Evolutionary conservation across 2,888 invertebrate species (phyloP).

Genomic region (Cryptus viduatorius): DNA sequence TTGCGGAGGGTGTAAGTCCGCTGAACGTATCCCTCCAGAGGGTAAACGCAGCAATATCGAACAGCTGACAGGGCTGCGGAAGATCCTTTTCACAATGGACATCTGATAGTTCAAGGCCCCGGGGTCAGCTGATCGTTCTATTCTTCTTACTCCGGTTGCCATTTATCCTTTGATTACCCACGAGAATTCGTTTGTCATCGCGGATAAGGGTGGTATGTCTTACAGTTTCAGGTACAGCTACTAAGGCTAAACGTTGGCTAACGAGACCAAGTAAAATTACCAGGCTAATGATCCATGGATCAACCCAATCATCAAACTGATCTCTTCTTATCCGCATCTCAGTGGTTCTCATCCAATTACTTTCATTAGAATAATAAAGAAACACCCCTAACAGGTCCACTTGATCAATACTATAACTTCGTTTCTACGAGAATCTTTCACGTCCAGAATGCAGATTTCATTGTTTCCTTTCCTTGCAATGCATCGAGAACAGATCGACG

Average conservation of each 20-base stretch:
- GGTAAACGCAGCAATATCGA: conserved; percentile 48
- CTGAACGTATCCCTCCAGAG: conserved; percentile 13
- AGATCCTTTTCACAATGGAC: conserved; percentile 56
- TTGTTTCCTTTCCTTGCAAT: background rate
- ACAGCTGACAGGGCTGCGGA: conserved; percentile 62
- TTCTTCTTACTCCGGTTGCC: conserved; percentile 34
- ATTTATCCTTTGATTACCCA: conserved; percentile 68
- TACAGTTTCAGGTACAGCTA: conserved; percentile 36
- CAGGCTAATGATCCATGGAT: conserved; percentile 21
- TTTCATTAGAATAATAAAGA: too few species aligned
- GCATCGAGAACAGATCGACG: background rate
- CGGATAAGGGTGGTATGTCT: conserved; percentile 36
- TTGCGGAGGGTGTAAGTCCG: conserved; percentile 40
- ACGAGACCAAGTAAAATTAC: conserved; percentile 51
- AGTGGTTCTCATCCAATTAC: background rate
- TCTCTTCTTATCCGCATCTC: conserved; percentile 9
- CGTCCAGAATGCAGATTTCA: background rate
- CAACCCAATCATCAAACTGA: conserved; percentile 20
- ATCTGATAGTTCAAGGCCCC: conserved; percentile 63
- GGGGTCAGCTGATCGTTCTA: conserved; percentile 64
- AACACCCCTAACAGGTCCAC: background rate
- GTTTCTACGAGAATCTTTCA: too few species aligned
- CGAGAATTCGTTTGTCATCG: conserved; percentile 69
- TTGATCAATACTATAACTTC: too few species aligned
- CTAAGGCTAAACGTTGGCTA: conserved; percentile 46